Conservation (phyloP, 2,797 vertebrate species). For the Peromyscus nudipes region DNA sequence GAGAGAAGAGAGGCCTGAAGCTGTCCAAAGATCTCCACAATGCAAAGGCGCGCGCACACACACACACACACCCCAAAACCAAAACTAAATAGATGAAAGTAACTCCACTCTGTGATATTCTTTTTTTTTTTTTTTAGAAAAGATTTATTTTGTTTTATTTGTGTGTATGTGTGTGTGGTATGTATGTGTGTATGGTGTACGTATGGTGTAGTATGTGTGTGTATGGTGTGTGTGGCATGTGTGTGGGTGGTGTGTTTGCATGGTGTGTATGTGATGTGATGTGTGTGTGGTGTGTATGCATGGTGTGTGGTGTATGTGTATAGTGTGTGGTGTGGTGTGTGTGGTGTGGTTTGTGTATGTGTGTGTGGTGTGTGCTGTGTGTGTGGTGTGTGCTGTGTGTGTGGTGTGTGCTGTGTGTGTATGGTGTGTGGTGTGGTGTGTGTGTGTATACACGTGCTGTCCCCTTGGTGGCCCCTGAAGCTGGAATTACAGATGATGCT, state of each 20-base stretch:
- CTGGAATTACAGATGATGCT: neutral
- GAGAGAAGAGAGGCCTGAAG: neutral
- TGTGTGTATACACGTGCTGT: neutral
- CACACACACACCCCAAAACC: neutral
- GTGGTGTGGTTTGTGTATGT: too few species aligned
- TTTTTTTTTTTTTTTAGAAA: neutral
- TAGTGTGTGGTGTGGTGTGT: neutral
- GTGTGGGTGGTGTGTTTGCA: too few species aligned
- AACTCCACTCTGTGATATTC: neutral
- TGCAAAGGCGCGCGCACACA: neutral
- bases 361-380: too few species aligned
- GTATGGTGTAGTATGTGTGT: too few species aligned
- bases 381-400: too few species aligned
- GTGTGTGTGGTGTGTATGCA: neutral
- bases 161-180: neutral
- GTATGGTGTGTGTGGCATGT: too few species aligned
- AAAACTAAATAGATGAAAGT: neutral
- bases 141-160: neutral
- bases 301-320: neutral
- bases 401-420: too few species aligned
- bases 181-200: too few species aligned
- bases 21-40: neutral
- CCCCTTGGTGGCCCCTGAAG: neutral
- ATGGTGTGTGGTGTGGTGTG: too few species aligned
- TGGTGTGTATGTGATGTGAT: too few species aligned